Evolutionary conservation across 2,113 vertebrate species (phyloP), one percentile per base, ranked within the genome.

Genomic region (Brachyistius frenatus): DNA sequence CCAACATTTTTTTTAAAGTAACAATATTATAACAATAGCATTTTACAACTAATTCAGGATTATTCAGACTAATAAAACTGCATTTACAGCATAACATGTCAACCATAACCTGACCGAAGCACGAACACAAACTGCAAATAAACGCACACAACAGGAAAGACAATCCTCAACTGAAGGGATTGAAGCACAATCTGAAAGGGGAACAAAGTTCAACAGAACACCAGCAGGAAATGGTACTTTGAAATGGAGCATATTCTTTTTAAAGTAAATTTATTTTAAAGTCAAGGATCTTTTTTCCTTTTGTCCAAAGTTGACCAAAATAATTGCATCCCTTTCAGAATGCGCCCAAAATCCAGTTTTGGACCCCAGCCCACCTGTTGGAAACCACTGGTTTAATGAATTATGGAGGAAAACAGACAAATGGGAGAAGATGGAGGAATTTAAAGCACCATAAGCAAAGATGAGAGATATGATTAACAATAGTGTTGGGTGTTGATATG

Each of bases 341-440:
- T 6, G 32, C 36, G 32, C 10, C 41, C 41, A 44, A 3, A 44
- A 11, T n/a, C 31, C 9, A 37, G 2, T 6, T 37, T 37, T 52
- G 13, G 49, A 56, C 30, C 0, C 3, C 7, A 47, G 36, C 7
- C 15, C 9, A 70, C 67, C 46, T 52, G 57, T 60, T 78, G 73
- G 74, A 66, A 78, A 66, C 56, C 58, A 69, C 64, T 66, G 46
- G 5, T 76, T 70, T 65, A 53, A 37, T 78, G 58, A 66, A 23
- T 16, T 66, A 10, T 46, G 56, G 16, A 61, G 23, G 49, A 67
- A 15, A 60, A 60, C 7, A 46, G 47, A 69, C 58, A 77, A 44
- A 71, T 44, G 16, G 41, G 35, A 60, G 16, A 69, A 39, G 30
- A 70, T 75, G 46, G 63, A 55, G 41, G 10, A 36, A 66, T 69